Percentiles rank a stretch among this genome's conserved stretches.
Evolutionary conservation across 1,140 invertebrate species (phyloP).

Genomic region (Drosophila gunungcola): DNA sequence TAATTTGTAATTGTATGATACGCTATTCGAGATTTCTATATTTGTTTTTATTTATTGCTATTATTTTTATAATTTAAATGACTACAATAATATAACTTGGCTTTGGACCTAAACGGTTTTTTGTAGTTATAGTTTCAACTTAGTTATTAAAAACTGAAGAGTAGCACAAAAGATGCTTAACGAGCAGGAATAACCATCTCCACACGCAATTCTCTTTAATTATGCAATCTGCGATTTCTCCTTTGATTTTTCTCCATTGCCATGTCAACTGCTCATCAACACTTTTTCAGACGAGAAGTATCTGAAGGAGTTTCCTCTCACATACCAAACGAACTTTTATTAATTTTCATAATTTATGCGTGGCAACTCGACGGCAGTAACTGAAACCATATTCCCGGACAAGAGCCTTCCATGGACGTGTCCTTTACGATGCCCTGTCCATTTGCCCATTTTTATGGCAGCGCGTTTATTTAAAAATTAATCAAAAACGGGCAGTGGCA

Average conservation of each 20-base stretch:
- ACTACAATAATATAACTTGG: too few species aligned
- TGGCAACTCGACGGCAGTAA: slow-evolving; percentile 31
- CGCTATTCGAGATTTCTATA: too few species aligned
- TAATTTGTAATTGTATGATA: too few species aligned
- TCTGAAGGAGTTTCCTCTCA: slow-evolving; percentile 24
- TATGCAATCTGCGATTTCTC: slow-evolving; percentile 63
- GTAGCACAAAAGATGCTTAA: slow-evolving; percentile 6
- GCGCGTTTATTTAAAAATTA: slow-evolving; percentile 80
- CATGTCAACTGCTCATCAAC: slow-evolving; percentile 73
- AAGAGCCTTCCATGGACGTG: slow-evolving; percentile 16
- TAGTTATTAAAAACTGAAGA: too few species aligned
- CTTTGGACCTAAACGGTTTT: too few species aligned
- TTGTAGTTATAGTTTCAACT: too few species aligned
- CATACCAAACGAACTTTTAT: slow-evolving; percentile 70
- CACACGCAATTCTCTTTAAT: slow-evolving; percentile 64
- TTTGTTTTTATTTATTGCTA: too few species aligned
- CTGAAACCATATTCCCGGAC: slow-evolving; percentile 42
- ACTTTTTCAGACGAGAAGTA: slow-evolving; percentile 46
- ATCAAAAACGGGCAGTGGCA: slow-evolving; percentile 75
- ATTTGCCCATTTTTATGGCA: slow-evolving; percentile 69
- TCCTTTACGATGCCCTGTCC: slow-evolving; percentile 42
- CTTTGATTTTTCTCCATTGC: slow-evolving; percentile 36
- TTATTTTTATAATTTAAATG: too few species aligned
- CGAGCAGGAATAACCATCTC: slow-evolving; percentile 38
- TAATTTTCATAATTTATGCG: slow-evolving; percentile 82